Evolutionary conservation across 2,888 invertebrate species (phyloP), one percentile per base, ranked within the genome.

Genomic region (Caradrina clavipalpis): DNA sequence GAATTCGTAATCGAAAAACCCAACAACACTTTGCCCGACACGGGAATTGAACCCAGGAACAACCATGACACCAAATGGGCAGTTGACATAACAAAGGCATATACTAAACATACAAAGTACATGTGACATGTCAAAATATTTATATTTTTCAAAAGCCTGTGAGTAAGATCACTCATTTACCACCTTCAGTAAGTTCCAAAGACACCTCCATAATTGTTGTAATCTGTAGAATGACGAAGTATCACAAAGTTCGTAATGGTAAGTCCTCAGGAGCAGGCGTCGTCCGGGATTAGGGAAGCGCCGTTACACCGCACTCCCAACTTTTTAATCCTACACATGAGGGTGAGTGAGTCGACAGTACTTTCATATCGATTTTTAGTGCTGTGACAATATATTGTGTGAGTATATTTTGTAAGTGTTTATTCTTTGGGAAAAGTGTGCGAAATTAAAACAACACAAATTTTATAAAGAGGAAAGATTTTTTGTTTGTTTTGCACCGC

Each of bases 241-340:
- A 70, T 65, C 54, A 64, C 55, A 45, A 80, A 79, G 54, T 70
- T 77, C 50, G 51, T 55, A 59, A 78, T 59, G 58, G 58, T 26
- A 70, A 79, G 58, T 65, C 58, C 13, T 79, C 26, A 13, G 47
- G 21, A 62, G 60, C 70, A 75, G 57, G 47, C 51, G 70, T 49
- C 57, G 15, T 11, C 11, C 19, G 54, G 65, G 54, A 58, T 77
- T 65, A 62, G 51, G 19, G 66, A 73, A 68, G 64, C 50, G 22
- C 35, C 55, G 22, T 62, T 50, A 61, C 76, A 58, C 42, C 60
- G 54, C 35, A 42, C 47, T 63, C 62, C 45, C 39, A 69, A 77
- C 80, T 79, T 77, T 26, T 75, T 79, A 79, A 79, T 75, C 64
- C 59, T 26, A 60, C 60, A 68, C 47, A 56, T 62, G 58, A 39